Evolutionary conservation across 2,113 vertebrate genomes (phyloP), one percentile per base, ranked within the genome.

Genomic region (Malurus melanocephalus): DNA sequence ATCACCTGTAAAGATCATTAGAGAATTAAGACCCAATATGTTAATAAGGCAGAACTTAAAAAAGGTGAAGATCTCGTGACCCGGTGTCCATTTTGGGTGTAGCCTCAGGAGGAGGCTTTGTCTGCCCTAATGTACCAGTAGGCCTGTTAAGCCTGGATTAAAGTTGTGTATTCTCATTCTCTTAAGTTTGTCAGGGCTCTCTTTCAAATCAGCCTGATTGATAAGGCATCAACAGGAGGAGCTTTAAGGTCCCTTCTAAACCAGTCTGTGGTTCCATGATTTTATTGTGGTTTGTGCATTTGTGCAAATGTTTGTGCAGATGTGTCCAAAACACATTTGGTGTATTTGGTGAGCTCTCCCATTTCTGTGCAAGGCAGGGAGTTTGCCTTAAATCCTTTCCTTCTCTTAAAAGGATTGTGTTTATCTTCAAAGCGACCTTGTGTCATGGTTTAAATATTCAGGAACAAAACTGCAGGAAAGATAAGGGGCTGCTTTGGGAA

Each of bases 361-460:
- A 2, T 24, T 24, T 48, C 19, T 5, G 0, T 1, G 35, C 3
- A 32, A 28, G 21, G n/a, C 33, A 59, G n/a, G 24, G 38, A 66
- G 52, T 21, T 62, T 55, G 45, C 20, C 28, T 66, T 15, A 4
- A 28, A 4, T 20, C 35, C 52, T 46, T 14, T 15, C 16, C 7
- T 11, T 1, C 23, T 32, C 23, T 9, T 45, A 3, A 40, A 57
- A 28, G 7, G 21, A 5, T 4, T 67, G 13, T 45, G 6, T 59
- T 80, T 43, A 1, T 65, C 43, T 45, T 38, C 28, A 24, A 42
- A 48, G 33, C 16, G 48, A 10, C 32, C 19, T 61, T 21, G 22
- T 38, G 7, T 23, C 7, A 0, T 6, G 10, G 16, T 61, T 76
- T n/a, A n/a, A 60, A 22, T 53, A 22, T 33, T n/a, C 42, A 35